phyloP scores from a whole-genome alignment of 2,888 invertebrate species.

The Drosophila setosimentum region DNA sequence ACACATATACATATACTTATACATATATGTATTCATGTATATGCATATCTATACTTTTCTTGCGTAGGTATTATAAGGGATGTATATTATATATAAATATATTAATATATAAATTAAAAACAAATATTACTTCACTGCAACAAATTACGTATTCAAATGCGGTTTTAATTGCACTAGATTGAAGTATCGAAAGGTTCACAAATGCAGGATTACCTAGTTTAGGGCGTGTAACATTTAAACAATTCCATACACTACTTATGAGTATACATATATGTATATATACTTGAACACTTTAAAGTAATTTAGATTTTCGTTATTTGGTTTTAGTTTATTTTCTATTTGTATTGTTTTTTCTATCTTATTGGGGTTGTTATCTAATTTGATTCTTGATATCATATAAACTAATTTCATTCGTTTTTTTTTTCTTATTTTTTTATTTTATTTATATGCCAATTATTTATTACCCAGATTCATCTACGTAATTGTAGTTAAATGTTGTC shows the following conservation, averaged over 20 bases:
- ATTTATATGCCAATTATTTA: conserved; percentile 53
- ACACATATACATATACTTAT: conserved; percentile 35
- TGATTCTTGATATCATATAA: conserved; percentile 12
- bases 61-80: conserved; percentile 28
- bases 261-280: conserved; percentile 62
- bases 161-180: conserved; percentile 65
- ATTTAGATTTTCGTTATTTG: conserved; percentile 20
- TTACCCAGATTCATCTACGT: conserved; percentile 54
- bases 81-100: conserved; percentile 37
- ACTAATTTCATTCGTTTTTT: conserved; percentile 37
- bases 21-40: conserved; percentile 32
- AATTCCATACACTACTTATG: conserved; percentile 74
- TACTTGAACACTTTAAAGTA: conserved; percentile 50
- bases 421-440: conserved; percentile 31
- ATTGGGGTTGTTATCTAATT: conserved; percentile 10
- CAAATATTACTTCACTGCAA: conserved; percentile 70
- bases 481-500: conserved; percentile 47
- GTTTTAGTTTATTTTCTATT: conserved; percentile 28
- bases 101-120: conserved; percentile 50
- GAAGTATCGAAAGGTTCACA: conserved; percentile 61
- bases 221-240: conserved; percentile 73
- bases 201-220: conserved; percentile 67
- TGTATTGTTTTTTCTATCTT: conserved; percentile 12
- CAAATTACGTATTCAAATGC: conserved; percentile 72
- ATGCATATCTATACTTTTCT: conserved; percentile 38